phyloP scores from a whole-genome alignment of 2,888 invertebrate species.

The Acleris sparsana region DNA sequence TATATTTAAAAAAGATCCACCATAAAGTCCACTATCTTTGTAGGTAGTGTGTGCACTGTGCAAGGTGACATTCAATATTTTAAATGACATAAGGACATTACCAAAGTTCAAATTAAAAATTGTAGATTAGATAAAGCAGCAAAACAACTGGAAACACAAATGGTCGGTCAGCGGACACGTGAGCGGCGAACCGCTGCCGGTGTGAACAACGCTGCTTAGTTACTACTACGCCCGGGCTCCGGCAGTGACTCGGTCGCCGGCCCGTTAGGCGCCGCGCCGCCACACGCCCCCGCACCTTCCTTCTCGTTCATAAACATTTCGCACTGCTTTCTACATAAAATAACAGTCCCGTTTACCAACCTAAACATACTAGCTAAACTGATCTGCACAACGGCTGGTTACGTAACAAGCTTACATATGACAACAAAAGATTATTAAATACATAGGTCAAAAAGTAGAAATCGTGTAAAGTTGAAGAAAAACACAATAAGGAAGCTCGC shows the following conservation, averaged over 20 bases:
- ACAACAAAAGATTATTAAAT: not conserved
- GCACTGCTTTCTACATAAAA: no score
- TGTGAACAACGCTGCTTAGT: not conserved
- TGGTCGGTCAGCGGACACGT: constrained; percentile 15
- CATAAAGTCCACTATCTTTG: not conserved
- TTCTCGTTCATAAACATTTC: no score
- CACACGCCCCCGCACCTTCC: not conserved
- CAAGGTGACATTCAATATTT: constrained; percentile 29
- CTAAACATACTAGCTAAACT: no score
- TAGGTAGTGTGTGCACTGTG: not conserved
- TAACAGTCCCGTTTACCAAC: no score
- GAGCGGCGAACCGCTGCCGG: not conserved
- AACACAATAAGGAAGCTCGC: constrained; percentile 63
- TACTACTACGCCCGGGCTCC: not conserved
- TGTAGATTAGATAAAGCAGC: constrained; percentile 27
- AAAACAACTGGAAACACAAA: constrained; percentile 18
- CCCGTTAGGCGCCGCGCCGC: not conserved
- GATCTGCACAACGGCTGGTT: not conserved
- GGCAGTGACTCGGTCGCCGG: not conserved
- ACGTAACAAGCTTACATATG: not conserved
- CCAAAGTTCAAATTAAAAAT: constrained; percentile 17
- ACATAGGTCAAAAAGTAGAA: not conserved
- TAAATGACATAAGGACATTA: constrained; percentile 15
- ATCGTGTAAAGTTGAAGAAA: constrained; percentile 42
- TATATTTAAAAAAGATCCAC: no score